Base-by-base conservation (phyloP, 2,888 invertebrate species). In the Ormyrus thymus region DNA sequence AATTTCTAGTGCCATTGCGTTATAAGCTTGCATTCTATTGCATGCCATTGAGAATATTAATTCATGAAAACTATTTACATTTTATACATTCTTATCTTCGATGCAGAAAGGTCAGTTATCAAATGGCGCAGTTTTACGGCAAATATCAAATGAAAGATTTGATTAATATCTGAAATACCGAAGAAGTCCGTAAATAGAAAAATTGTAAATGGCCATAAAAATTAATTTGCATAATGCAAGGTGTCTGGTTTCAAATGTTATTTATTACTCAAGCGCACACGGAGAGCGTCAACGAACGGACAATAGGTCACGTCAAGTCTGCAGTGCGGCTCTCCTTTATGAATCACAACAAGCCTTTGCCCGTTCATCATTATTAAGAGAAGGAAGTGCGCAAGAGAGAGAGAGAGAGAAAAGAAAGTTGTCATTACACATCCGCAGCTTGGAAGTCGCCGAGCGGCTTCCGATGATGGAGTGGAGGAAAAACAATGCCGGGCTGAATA, bases 281-380 rank as follows among this genome's bases (percentile, higher is more conserved):
- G 45, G 53, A 5, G 43, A 48, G 65, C 56, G 65, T 74, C 74
- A 72, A 72, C 62, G 56, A 65, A 74, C 58, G 74, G 29, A 74
- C 65, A 65, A 65, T 74, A 58, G 58, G n/a, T 58, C 48, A n/a
- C 65, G 65, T 46, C 58, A 29, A 29, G n/a, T n/a, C 43, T 48
- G 8, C 53, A 43, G 1, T 29, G 62, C 61, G 72, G 72, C 65
- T 74, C 74, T 50, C 58, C 65, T 74, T 74, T 74, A 74, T 74
- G 74, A 74, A 74, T 74, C 74, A 66, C 74, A 65, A 65, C 74
- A 15, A 73, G 73, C 46, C 55, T 29, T 51, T 29, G 50, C 53
- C 11, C 48, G 62, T 48, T 64, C 11, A 73, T 73, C 29, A 64
- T 73, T 64, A 73, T 48, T 53, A 73, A 53, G 62, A 62, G 72